These are phyloP conservation scores for Meteorus sp. DNA, from an alignment of 1,140 invertebrate species.

Conservation along the genomic window DNA sequence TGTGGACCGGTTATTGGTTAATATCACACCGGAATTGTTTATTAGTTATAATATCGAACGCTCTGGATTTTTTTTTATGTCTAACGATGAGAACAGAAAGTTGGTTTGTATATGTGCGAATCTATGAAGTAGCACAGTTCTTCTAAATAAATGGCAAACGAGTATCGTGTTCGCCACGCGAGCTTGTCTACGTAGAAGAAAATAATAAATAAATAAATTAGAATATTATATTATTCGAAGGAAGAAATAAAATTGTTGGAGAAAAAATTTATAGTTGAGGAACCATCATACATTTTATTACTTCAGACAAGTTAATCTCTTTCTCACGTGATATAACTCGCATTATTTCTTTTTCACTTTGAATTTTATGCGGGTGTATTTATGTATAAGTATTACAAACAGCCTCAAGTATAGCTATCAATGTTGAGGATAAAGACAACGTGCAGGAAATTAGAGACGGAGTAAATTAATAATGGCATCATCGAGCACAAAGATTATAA, in stretches of 20 bases:
- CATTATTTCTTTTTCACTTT: constrained; percentile 12
- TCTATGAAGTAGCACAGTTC: constrained; percentile 20
- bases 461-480: constrained; percentile 4
- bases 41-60: constrained; percentile 10
- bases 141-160: constrained; percentile 27
- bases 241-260: no score
- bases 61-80: constrained; percentile 10
- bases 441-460: background rate
- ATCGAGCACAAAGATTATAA: background rate
- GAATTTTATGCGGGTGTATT: constrained; percentile 13
- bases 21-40: constrained; percentile 7
- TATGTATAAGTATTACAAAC: background rate
- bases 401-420: background rate
- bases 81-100: constrained; percentile 28
- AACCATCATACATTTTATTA: constrained; percentile 3
- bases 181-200: constrained; percentile 16
- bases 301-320: constrained; percentile 17
- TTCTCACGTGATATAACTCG: no score
- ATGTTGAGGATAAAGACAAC: background rate
- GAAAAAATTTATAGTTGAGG: no score
- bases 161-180: constrained; percentile 25
- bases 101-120: constrained; percentile 2
- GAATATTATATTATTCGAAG: no score
- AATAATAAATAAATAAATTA: constrained; percentile 8
- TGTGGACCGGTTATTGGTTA: no score